These are phyloP conservation scores for Psylliodes chrysocephalus DNA, from an alignment of 2,888 invertebrate species.

Conservation along the genomic window DNA sequence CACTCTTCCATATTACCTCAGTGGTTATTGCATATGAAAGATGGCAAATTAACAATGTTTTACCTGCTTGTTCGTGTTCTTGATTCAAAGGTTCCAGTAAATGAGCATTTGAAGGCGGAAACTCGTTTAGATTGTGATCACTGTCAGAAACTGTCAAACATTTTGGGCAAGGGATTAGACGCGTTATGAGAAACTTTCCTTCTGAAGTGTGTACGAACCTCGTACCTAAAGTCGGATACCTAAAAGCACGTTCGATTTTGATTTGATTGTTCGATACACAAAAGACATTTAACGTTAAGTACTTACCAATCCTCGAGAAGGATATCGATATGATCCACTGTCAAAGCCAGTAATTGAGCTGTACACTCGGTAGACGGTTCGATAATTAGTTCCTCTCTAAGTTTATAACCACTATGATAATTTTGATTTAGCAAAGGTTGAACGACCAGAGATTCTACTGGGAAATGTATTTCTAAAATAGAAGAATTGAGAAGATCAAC, in stretches of 20 bases:
- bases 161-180: constrained; percentile 90
- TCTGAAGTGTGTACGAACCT: constrained; percentile 98
- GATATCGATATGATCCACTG: constrained; percentile 96
- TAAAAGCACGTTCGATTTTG: too few species aligned
- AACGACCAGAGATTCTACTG: constrained; percentile 73
- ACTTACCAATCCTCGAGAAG: constrained; percentile 94
- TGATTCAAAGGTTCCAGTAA: constrained; percentile 34
- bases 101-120: constrained; percentile 35
- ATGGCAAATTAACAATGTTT: too few species aligned
- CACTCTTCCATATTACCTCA: too few species aligned
- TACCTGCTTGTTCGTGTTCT: constrained; percentile 38
- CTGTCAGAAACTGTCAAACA: constrained; percentile 70
- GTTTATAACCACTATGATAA: constrained; percentile 49
- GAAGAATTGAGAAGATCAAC: constrained; percentile 83
- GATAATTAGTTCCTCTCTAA: constrained; percentile 68
- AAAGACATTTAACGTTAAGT: neutral
- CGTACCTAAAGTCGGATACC: constrained; percentile 89
- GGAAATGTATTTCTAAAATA: constrained; percentile 87
- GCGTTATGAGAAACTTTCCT: constrained; percentile 92
- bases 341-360: constrained; percentile 84
- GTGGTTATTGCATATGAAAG: too few species aligned
- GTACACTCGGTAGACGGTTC: constrained; percentile 84
- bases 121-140: constrained; percentile 38
- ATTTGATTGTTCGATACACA: neutral
- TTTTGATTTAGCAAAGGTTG: constrained; percentile 64